Conservation (phyloP, 2,113 vertebrate genomes). For the Pterocles orientalis region DNA sequence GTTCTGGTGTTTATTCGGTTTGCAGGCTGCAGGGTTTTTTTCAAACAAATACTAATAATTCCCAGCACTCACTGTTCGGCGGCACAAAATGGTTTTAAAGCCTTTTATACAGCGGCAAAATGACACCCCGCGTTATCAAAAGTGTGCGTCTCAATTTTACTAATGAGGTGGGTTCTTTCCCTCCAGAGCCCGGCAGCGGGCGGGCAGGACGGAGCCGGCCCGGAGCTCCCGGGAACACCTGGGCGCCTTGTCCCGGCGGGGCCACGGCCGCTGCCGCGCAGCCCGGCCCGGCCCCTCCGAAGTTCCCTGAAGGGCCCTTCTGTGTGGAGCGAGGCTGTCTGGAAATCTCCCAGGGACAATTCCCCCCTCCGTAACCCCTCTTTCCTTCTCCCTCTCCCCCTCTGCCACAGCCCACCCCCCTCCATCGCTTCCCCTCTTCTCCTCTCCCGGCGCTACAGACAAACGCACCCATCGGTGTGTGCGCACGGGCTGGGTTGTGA, state of each 20-base stretch:
- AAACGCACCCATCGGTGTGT: neutral
- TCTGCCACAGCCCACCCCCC: neutral
- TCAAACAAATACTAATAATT: neutral
- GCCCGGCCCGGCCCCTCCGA: neutral
- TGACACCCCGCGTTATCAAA: neutral
- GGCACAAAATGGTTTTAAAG: constrained; percentile 9
- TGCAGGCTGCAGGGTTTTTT: neutral
- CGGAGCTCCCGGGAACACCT: neutral
- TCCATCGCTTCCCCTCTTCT: neutral
- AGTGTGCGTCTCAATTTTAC: neutral
- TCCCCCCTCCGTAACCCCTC: neutral
- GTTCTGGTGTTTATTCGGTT: neutral
- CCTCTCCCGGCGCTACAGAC: neutral
- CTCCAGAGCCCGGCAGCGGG: neutral
- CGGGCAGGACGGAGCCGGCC: neutral
- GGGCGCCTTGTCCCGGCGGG: neutral
- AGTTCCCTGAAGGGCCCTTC: neutral
- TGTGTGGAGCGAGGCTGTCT: neutral
- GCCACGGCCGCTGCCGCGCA: neutral
- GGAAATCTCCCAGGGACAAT: neutral
- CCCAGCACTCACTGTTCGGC: neutral
- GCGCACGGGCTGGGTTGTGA: neutral
- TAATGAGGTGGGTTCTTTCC: neutral
- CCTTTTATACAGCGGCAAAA: neutral
- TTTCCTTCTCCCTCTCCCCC: neutral